Evolutionary conservation across 2,113 vertebrate genomes (phyloP).

Genomic region (Todiramphus chloris): DNA sequence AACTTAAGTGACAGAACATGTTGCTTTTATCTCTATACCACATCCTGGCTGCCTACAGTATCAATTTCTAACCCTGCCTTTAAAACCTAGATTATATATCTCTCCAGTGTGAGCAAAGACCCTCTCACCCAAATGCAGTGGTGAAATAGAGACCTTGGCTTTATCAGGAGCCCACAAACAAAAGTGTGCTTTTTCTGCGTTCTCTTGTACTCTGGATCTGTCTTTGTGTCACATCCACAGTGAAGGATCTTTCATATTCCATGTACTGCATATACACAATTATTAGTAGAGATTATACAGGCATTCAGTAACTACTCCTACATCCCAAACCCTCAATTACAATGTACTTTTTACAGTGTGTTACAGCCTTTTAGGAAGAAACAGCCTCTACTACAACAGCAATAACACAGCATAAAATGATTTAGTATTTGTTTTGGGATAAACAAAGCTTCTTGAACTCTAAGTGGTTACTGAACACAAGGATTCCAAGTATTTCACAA

Average conservation of each 20-base stretch:
- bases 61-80: neutral
- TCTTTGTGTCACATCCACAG: neutral
- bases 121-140: neutral
- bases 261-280: neutral
- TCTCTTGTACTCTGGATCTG: neutral
- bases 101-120: fast-evolving
- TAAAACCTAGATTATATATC: neutral
- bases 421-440: neutral
- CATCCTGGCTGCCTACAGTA: neutral
- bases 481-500: neutral
- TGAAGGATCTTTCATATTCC: neutral
- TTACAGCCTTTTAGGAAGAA: neutral
- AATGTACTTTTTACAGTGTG: neutral
- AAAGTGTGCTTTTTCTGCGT: neutral
- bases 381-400: neutral
- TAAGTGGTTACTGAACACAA: neutral
- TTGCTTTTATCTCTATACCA: neutral
- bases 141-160: neutral
- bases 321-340: neutral
- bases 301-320: neutral
- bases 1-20: neutral
- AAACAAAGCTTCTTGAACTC: neutral
- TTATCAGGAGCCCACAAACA: neutral
- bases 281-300: neutral
- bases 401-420: neutral